Percentiles rank a stretch among this genome's conserved stretches.
Evolutionary conservation across 2,888 invertebrate genomes (phyloP).

Genomic region (Neocrepidodera transversa): DNA sequence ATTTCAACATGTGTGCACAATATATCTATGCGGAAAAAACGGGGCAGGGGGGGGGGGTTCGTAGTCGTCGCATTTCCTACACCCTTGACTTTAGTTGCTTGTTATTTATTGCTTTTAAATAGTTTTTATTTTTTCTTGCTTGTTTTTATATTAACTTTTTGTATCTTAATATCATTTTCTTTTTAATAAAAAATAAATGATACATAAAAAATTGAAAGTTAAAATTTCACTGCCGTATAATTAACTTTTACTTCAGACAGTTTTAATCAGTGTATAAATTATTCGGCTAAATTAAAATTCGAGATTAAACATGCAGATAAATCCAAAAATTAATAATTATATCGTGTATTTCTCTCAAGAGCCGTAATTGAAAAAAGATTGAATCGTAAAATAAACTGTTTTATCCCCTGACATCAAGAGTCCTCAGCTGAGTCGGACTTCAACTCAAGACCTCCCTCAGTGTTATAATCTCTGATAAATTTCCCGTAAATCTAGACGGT

Average conservation of each 20-base stretch:
- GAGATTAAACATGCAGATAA: slow-evolving; percentile 18
- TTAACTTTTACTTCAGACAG: slow-evolving; percentile 3
- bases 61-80: too few relatives aligned
- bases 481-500: slow-evolving; percentile 32
- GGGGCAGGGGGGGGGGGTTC: too few relatives aligned
- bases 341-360: slow-evolving; percentile 16
- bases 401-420: slow-evolving; percentile 17
- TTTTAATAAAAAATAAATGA: too few relatives aligned
- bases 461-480: slow-evolving; percentile 30
- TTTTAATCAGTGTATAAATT: slow-evolving; percentile 14
- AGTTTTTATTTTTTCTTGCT: too few relatives aligned
- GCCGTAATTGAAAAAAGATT: slow-evolving; percentile 24
- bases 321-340: slow-evolving; percentile 20
- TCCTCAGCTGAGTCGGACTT: slow-evolving; percentile 5
- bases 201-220: neutral
- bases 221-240: neutral
- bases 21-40: too few relatives aligned
- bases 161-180: too few relatives aligned
- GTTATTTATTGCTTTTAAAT: too few relatives aligned
- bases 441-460: slow-evolving; percentile 32
- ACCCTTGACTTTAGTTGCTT: too few relatives aligned
- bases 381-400: slow-evolving; percentile 24
- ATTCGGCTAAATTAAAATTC: slow-evolving; percentile 16
- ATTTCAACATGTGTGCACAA: too few relatives aligned
- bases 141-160: too few relatives aligned